Base-by-base conservation (phyloP, 2,888 invertebrate species). In the Ornithoptera alexandrae region DNA sequence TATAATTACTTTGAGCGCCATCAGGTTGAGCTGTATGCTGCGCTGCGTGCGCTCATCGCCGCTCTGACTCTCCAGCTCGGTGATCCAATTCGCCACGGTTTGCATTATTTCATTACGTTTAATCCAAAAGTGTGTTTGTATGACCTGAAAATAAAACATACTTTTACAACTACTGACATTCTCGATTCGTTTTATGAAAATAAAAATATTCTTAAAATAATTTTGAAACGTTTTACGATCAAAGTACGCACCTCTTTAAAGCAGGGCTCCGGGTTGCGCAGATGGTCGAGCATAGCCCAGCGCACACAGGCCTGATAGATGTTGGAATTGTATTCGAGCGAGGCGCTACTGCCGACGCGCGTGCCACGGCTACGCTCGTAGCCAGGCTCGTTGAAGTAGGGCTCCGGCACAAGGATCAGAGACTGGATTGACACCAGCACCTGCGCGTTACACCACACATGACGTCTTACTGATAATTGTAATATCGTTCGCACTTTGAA, bases 251-350 rank as follows among this genome's bases (percentile, higher is more conserved):
- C 97, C 92, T 98, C 97, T 88, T 96, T 96, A 87, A 98, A 98
- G 90, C 98, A 98, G 58, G 97, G 96, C 84, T 97, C 97, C 7
- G 98, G 97, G 89, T 96, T 96, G 71, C 96, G 93, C 76, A 98
- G 95, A 86, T 98, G 98, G 89, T 98, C 98, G 73, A 98, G 93
- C 97, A 98, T 98, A 74, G 97, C 98, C 98, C 98, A 98, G 84
- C 97, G 96, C 74, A 97, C 97, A 75, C 97, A 97, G 15, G 98
- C 98, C 90, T 98, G 97, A 88, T 97, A 96, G 81, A 98, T 98
- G 90, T 98, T 98, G 78, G 97, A 96, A 90, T 98, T 98, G 93
- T 98, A 98, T 90, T 98, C 98, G 79, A 96, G 95, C 74, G 97
- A 97, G 82, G 97, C 97, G 85, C 96, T 96, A 77, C 96, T 97